Conservation (phyloP, 2,113 vertebrate genomes). For the Pholis gunnellus region DNA sequence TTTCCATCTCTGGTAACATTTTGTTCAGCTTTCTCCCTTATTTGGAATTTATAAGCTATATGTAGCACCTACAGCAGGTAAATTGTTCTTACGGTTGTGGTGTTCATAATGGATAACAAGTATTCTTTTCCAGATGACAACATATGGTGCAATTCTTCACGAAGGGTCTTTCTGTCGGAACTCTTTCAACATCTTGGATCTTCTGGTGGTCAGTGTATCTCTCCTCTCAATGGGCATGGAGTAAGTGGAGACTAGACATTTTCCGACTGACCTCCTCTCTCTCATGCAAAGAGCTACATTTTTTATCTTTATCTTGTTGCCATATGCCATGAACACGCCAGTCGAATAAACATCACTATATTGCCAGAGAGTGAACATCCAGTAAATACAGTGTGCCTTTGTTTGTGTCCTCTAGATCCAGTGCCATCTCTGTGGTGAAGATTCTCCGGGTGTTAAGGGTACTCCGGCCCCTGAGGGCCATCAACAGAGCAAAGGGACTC, state of each 20-base stretch:
- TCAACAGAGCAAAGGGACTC: slow-evolving; percentile 82
- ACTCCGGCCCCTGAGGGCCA: slow-evolving; percentile 91
- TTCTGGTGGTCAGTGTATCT: slow-evolving; percentile 93
- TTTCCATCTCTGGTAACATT: too few species aligned
- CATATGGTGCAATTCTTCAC: slow-evolving; percentile 94
- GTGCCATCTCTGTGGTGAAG: slow-evolving; percentile 94
- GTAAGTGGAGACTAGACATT: slow-evolving; percentile 80
- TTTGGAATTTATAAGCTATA: not conserved
- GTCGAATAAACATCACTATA: not conserved
- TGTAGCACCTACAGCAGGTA: not conserved
- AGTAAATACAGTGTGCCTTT: not conserved
- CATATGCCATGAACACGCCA: not conserved
- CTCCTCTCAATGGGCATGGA: slow-evolving; percentile 93
- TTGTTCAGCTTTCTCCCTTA: not conserved
- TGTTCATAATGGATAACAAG: not conserved
- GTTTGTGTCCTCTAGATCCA: slow-evolving; percentile 83
- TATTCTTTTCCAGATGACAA: slow-evolving; percentile 87
- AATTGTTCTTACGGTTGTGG: too few species aligned
- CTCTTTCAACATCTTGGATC: slow-evolving; percentile 94
- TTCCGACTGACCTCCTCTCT: not conserved
- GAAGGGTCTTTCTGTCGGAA: slow-evolving; percentile 97
- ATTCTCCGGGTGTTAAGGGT: slow-evolving; percentile 94
- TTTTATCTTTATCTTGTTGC: not conserved
- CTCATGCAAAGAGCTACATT: not conserved
- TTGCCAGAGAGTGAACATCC: not conserved